phyloP scores from a whole-genome alignment of 2,113 vertebrate species.

The Rhinopomastus cyanomelas region DNA sequence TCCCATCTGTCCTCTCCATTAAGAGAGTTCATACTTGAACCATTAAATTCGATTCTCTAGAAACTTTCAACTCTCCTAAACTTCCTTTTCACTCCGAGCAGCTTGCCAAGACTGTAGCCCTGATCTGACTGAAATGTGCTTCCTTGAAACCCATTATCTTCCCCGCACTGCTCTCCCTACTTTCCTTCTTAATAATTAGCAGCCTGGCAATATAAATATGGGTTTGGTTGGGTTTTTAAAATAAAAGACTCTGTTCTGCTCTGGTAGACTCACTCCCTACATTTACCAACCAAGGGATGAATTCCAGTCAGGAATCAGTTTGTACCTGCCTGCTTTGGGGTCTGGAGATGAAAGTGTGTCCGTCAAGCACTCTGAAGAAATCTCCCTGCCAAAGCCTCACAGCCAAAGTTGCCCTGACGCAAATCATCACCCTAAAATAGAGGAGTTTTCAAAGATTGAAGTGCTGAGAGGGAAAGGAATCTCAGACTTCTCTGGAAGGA shows the following conservation, averaged over 20 bases:
- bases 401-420: background rate
- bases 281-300: background rate
- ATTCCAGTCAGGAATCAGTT: background rate
- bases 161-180: background rate
- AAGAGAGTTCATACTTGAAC: background rate
- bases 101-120: background rate
- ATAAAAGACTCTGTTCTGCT: background rate
- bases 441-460: background rate
- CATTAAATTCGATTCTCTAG: slow-evolving; percentile 31
- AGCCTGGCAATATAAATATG: background rate
- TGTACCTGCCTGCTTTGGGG: background rate
- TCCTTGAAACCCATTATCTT: background rate
- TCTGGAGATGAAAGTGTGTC: background rate
- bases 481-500: background rate
- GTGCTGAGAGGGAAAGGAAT: accelerated
- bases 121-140: background rate
- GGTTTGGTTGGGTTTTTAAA: background rate
- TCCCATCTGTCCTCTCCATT: slow-evolving; percentile 57
- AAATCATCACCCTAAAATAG: background rate
- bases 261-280: background rate
- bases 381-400: background rate
- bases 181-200: background rate
- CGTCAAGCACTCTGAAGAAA: background rate
- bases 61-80: background rate
- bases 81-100: background rate